phyloP scores from a whole-genome alignment of 2,888 invertebrate genomes.

The Ectobius pallidus region DNA sequence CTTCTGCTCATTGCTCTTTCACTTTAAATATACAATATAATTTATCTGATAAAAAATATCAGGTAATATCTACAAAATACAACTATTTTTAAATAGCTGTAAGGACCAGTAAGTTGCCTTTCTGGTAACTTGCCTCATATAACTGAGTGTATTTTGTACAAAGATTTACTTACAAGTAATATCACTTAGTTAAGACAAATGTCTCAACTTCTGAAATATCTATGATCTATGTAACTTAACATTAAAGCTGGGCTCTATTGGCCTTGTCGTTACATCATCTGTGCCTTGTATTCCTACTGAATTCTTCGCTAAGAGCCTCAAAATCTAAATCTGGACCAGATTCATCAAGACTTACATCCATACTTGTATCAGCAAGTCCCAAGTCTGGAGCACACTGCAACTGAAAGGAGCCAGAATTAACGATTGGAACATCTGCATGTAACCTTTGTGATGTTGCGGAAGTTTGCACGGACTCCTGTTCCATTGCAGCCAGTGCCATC shows the following conservation, averaged over 20 bases:
- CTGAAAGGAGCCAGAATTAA: conserved; percentile 16
- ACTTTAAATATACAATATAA: neutral
- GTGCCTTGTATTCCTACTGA: conserved; percentile 51
- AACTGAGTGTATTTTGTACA: neutral
- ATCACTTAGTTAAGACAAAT: neutral
- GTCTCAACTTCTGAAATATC: neutral
- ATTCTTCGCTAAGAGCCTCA: conserved; percentile 53
- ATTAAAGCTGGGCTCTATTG: neutral
- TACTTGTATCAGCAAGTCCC: conserved; percentile 30
- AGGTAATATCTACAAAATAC: neutral
- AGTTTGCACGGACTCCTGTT: conserved; percentile 13
- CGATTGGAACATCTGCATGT: conserved; percentile 13
- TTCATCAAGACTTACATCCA: conserved; percentile 40
- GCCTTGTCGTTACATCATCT: conserved; percentile 34
- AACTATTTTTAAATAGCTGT: too few species aligned
- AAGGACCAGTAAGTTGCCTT: neutral
- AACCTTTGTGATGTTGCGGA: neutral
- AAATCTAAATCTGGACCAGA: conserved; percentile 51
- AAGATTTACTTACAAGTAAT: neutral
- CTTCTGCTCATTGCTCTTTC: neutral
- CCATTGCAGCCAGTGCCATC: conserved; percentile 38
- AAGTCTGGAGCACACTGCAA: conserved; percentile 31
- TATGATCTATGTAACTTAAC: neutral
- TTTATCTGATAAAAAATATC: neutral
- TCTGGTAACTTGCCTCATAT: neutral